phyloP scores from a whole-genome alignment of 2,888 invertebrate genomes.

The Melanotus villosus region DNA sequence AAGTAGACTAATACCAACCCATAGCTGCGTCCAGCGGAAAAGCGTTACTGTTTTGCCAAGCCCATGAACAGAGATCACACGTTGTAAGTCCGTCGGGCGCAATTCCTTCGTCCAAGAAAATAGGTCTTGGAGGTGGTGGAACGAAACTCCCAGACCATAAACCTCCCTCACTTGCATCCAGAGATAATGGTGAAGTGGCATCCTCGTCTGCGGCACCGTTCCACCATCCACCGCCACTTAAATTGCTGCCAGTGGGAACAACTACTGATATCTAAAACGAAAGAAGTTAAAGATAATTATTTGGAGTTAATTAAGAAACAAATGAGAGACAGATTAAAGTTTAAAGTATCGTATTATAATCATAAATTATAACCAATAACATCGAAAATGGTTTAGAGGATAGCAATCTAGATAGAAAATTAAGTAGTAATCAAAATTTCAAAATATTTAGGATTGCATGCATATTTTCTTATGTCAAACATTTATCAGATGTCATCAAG shows the following conservation, averaged over 20 bases:
- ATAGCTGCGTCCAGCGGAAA: constrained; percentile 72
- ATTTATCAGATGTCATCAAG: too few relatives aligned
- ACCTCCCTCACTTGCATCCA: constrained; percentile 64
- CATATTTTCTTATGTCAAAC: too few relatives aligned
- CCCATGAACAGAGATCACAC: constrained; percentile 83
- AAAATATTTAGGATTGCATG: too few relatives aligned
- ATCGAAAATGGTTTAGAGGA: too few relatives aligned
- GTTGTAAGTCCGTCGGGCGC: constrained; percentile 80
- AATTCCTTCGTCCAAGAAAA: constrained; percentile 76
- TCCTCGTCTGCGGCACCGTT: constrained; percentile 55
- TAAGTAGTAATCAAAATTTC: too few relatives aligned
- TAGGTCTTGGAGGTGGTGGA: constrained; percentile 78
- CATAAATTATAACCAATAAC: too few relatives aligned
- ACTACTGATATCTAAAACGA: constrained; percentile 31
- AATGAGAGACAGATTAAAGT: too few relatives aligned
- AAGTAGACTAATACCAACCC: constrained; percentile 74
- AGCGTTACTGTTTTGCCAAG: constrained; percentile 71
- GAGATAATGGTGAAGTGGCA: constrained; percentile 52
- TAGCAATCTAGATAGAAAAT: too few relatives aligned
- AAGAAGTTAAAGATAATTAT: not conserved
- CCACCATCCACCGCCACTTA: constrained; percentile 55
- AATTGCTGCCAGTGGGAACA: constrained; percentile 43
- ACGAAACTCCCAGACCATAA: constrained; percentile 71
- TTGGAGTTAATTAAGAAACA: too few relatives aligned
- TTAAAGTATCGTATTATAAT: too few relatives aligned